A percentile compares a stretch with the other conserved stretches of the same genome.
Conservation (phyloP, 2,797 vertebrate genomes). For the Acestrorhynchus altus region DNA sequence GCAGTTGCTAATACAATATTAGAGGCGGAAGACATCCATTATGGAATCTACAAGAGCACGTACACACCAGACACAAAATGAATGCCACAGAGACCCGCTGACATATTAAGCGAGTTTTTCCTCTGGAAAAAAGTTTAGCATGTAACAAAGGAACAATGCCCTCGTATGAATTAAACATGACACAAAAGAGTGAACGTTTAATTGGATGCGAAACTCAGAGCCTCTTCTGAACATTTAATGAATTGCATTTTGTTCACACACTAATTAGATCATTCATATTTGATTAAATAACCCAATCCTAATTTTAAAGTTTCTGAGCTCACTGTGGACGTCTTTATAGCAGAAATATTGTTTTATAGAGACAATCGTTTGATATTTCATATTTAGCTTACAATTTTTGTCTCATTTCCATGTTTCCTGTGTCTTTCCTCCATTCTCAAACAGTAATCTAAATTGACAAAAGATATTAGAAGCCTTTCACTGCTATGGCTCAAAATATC, state of each 20-base stretch:
- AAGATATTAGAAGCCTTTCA: neutral
- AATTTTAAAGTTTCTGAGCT: conserved; percentile 26
- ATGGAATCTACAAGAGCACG: conserved; percentile 56
- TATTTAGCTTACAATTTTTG: neutral
- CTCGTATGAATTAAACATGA: conserved; percentile 77
- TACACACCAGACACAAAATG: conserved; percentile 64
- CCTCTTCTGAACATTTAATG: conserved; percentile 77
- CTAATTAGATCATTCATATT: conserved; percentile 70
- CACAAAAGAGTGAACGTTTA: conserved; percentile 73
- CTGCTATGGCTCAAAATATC: neutral
- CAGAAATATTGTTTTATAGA: conserved; percentile 13
- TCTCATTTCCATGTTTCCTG: neutral
- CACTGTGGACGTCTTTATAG: neutral
- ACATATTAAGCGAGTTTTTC: conserved; percentile 65
- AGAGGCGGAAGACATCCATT: conserved; percentile 60
- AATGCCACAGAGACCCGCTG: conserved; percentile 24
- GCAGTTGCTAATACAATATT: conserved; percentile 63
- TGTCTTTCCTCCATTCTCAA: neutral
- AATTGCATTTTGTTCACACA: conserved; percentile 78
- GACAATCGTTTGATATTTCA: neutral
- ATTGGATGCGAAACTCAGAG: conserved; percentile 75
- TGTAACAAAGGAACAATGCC: conserved; percentile 59
- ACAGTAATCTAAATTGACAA: neutral
- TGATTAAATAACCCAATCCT: conserved; percentile 27
- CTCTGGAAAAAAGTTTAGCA: conserved; percentile 59